These are phyloP conservation scores for Neodiprion virginianus DNA, from an alignment of 1,140 invertebrate genomes.

Conservation along the genomic window DNA sequence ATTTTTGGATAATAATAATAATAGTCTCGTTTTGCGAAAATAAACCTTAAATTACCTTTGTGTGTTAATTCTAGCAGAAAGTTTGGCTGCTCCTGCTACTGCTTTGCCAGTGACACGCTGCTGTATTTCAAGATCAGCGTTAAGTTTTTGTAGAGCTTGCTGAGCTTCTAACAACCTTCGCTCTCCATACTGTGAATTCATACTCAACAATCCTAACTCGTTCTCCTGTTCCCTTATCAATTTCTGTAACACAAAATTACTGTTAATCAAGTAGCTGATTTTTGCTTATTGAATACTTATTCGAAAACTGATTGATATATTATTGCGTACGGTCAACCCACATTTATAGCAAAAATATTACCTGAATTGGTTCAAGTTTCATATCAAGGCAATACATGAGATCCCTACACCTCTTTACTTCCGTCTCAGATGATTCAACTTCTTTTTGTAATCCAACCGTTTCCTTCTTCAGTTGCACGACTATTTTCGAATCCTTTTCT, in stretches of 20 bases:
- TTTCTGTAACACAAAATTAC: constrained; percentile 41
- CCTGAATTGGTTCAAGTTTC: constrained; percentile 37
- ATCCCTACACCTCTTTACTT: constrained; percentile 36
- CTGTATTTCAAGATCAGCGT: constrained; percentile 41
- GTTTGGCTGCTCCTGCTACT: constrained; percentile 42
- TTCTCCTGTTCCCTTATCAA: constrained; percentile 45
- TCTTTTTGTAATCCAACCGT: constrained; percentile 48
- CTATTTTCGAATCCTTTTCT: constrained; percentile 37
- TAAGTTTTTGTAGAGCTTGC: constrained; percentile 34
- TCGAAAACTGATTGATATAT: constrained; percentile 7
- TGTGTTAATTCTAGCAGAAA: constrained; percentile 56
- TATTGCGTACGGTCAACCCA: not conserved
- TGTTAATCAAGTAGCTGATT: not conserved
- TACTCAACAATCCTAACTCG: constrained; percentile 39
- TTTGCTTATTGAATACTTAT: not conserved
- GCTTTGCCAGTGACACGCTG: constrained; percentile 37
- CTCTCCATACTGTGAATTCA: constrained; percentile 28
- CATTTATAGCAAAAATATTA: constrained; percentile 20
- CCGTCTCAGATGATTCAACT: constrained; percentile 41
- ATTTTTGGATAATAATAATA: constrained; percentile 13
- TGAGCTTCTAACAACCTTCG: constrained; percentile 24
- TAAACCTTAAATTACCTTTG: constrained; percentile 45
- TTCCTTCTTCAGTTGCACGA: constrained; percentile 46
- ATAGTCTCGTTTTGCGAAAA: constrained; percentile 11
- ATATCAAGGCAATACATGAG: constrained; percentile 31